These are phyloP conservation scores for Bombus waltoni DNA, from an alignment of 1,140 invertebrate genomes.

Conservation along the genomic window DNA sequence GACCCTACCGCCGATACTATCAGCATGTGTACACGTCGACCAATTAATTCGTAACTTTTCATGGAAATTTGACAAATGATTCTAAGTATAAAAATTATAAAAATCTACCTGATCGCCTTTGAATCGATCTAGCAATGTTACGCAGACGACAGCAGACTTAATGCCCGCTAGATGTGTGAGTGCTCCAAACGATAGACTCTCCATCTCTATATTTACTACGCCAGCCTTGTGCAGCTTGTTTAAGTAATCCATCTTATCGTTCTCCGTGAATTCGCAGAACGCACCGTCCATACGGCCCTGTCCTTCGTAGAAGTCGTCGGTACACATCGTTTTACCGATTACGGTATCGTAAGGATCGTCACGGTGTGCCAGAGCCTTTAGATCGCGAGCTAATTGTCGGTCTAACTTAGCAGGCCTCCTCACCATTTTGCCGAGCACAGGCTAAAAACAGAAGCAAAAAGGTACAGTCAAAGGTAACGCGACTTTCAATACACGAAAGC, in stretches of 20 bases:
- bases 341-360: slow-evolving; percentile 92
- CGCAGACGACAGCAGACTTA: slow-evolving; percentile 96
- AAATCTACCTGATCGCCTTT: slow-evolving; percentile 94
- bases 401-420: slow-evolving; percentile 93
- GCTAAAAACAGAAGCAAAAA: slow-evolving; percentile 83
- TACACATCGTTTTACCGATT: slow-evolving; percentile 96
- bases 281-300: slow-evolving; percentile 98
- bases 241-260: slow-evolving; percentile 95
- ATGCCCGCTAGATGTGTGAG: slow-evolving; percentile 97
- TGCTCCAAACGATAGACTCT: slow-evolving; percentile 95
- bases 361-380: slow-evolving; percentile 88
- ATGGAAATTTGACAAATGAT: too few species aligned
- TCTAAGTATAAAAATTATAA: not conserved
- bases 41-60: too few species aligned
- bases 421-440: slow-evolving; percentile 93
- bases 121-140: slow-evolving; percentile 95
- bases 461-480: too few species aligned
- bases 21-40: too few species aligned
- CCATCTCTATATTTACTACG: slow-evolving; percentile 99
- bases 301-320: slow-evolving; percentile 98
- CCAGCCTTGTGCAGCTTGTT: slow-evolving; percentile 89
- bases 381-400: slow-evolving; percentile 89
- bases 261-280: slow-evolving; percentile 96
- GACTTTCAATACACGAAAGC: too few species aligned
- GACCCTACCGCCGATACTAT: not conserved